Evolutionary conservation across 2,888 invertebrate species (phyloP), one percentile per base, ranked within the genome.

Genomic region (Palloptera scutellata): DNA sequence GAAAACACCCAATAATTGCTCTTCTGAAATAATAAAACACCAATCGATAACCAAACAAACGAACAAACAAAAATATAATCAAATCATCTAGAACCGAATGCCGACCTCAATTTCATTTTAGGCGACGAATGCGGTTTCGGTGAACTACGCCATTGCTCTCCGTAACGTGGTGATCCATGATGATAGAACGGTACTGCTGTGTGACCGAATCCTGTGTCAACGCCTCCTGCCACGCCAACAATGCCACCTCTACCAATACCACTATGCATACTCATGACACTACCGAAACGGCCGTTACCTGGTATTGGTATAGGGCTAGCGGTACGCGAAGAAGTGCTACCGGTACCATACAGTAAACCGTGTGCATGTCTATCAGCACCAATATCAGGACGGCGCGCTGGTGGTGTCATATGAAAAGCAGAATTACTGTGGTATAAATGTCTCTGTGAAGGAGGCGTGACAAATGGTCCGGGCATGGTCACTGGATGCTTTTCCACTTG

Each of bases 401-500:
- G 89, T 73, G 92, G 91, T 76, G 92, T 89, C 86, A 89, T 89
- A 83, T 91, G 89, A 78, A 90, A 88, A 43, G 88, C 88, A 1
- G 88, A 88, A 76, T 87, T 87, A 74, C 88, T 86, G 79, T 88
- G 87, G 80, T 88, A 87, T 78, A 89, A 83, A 69, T 89, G 86
- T 10, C 87, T 86, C 72, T 88, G 86, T 12, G 90, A 88, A 4
- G 92, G 91, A 0, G 92, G 92, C 79, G 91, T 91, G 17, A 91
- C 88, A 73, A 89, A 90, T 1, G 94, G 94, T 55, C 94, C 94
- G n/a, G 94, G 94, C 69, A 93, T 93, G 53, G 92, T 92, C 72
- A 95, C 91, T 62, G 95, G 95, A 86, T 95, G 92, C 85, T 95
- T 96, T 85, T 96, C 96, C 75, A 96, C 95, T 88, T 96, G 95